A percentile compares a stretch with the other conserved stretches of the same genome.
phyloP scores from a whole-genome alignment of 2,888 invertebrate genomes.

The Ectropis crepuscularia region DNA sequence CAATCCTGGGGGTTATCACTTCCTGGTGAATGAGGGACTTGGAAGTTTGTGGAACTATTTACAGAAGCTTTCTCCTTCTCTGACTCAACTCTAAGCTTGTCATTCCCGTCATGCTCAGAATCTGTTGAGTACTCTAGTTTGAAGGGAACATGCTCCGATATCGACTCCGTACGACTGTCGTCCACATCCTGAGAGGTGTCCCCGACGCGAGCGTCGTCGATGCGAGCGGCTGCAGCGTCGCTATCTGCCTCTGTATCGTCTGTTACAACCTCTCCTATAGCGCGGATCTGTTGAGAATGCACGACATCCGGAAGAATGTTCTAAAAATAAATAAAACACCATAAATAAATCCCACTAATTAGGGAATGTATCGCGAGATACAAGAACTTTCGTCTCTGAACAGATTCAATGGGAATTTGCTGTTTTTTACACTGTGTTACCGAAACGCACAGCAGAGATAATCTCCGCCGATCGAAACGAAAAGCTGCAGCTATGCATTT shows the following conservation, averaged over 20 bases:
- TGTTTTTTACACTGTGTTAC: conserved; percentile 5
- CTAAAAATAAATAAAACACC: conserved; percentile 82
- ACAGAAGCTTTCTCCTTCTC: conserved; percentile 53
- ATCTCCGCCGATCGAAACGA: conserved; percentile 45
- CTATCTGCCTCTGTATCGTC: conserved; percentile 54
- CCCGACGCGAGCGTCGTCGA: conserved; percentile 48
- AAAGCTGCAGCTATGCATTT: conserved; percentile 64
- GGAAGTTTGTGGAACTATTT: conserved; percentile 57
- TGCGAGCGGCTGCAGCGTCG: conserved; percentile 52
- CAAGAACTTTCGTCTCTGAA: conserved; percentile 32
- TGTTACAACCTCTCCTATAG: conserved; percentile 59
- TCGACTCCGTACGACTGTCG: conserved; percentile 69
- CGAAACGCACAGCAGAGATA: conserved; percentile 33
- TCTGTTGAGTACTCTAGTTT: conserved; percentile 70
- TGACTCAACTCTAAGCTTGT: conserved; percentile 52
- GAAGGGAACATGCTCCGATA: conserved; percentile 76
- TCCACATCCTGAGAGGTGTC: conserved; percentile 52
- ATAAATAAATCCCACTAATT: conserved; percentile 55
- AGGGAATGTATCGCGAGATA: conserved; percentile 35
- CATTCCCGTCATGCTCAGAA: conserved; percentile 56
- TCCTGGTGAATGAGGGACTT: conserved; percentile 49
- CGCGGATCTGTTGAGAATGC: conserved; percentile 78
- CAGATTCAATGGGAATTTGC: conserved; percentile 17
- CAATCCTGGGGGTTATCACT: conserved; percentile 62
- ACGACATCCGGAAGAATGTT: conserved; percentile 83